Evolutionary conservation across 2,888 invertebrate genomes (phyloP).

Genomic region (Apodemia mormo): DNA sequence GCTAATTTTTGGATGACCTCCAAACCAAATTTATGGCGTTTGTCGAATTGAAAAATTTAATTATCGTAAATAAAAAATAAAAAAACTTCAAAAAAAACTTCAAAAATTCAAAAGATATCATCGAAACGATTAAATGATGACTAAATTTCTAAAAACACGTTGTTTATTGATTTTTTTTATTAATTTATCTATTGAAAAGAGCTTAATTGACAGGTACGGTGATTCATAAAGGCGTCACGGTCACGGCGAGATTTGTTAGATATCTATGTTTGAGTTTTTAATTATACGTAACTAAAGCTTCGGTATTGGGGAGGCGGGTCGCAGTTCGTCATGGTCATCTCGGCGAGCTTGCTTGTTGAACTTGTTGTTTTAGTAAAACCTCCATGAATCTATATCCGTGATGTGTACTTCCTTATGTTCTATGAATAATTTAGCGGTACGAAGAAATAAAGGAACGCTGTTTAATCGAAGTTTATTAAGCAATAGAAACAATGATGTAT

Average conservation of each 20-base stretch:
- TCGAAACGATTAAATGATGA: constrained; percentile 8
- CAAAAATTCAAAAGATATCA: not conserved
- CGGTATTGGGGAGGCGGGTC: constrained; percentile 50
- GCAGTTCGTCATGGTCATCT: constrained; percentile 67
- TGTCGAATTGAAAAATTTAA: not conserved
- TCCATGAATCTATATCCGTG: not conserved
- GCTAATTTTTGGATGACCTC: not conserved
- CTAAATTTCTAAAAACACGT: constrained; percentile 57
- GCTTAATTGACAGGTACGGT: constrained; percentile 68
- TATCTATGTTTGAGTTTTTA: constrained; percentile 78
- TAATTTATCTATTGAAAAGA: constrained; percentile 59
- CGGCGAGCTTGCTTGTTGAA: constrained; percentile 33
- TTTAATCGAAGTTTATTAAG: too few relatives aligned
- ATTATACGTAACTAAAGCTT: constrained; percentile 74
- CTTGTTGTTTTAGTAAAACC: constrained; percentile 1
- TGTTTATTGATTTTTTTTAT: constrained; percentile 60
- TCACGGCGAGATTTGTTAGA: constrained; percentile 65
- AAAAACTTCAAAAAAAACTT: too few relatives aligned
- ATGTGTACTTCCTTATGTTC: not conserved
- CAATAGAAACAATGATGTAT: too few relatives aligned
- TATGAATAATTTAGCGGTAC: not conserved
- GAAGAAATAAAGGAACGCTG: not conserved
- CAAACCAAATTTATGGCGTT: not conserved
- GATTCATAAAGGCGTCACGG: constrained; percentile 63
- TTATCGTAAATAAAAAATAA: not conserved